These are phyloP conservation scores for Macropus fuliginosus DNA, from an alignment of 2,797 vertebrate species.

Conservation along the genomic window DNA sequence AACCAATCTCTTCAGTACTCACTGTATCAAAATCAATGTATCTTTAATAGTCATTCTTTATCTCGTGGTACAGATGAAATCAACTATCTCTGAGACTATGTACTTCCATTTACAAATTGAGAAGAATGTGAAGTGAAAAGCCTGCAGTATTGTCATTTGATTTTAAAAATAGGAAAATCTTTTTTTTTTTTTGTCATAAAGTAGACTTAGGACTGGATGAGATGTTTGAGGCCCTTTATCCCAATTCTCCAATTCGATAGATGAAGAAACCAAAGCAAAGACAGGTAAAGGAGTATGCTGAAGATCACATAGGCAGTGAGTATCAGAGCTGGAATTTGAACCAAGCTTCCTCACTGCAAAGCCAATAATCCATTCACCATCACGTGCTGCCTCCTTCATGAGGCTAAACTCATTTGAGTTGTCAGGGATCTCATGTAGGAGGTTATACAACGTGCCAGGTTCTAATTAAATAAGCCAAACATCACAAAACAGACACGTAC, in stretches of 20 bases:
- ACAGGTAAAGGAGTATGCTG: not conserved
- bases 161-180: not conserved
- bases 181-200: not conserved
- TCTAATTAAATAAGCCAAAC: not conserved
- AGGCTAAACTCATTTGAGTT: not conserved
- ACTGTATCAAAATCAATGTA: not conserved
- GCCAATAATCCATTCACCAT: not conserved
- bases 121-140: not conserved
- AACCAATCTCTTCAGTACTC: not conserved
- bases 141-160: not conserved
- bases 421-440: not conserved
- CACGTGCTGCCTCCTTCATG: not conserved
- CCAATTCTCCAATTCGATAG: not conserved
- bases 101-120: not conserved
- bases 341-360: not conserved
- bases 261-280: not conserved
- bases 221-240: not conserved
- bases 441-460: not conserved
- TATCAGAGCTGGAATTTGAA: not conserved
- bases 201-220: not conserved
- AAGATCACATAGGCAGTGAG: not conserved
- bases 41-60: not conserved
- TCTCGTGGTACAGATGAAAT: not conserved
- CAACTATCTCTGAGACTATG: not conserved
- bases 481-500: not conserved